Conservation (phyloP, 2,888 invertebrate species). For the Phlogophora meticulosa region DNA sequence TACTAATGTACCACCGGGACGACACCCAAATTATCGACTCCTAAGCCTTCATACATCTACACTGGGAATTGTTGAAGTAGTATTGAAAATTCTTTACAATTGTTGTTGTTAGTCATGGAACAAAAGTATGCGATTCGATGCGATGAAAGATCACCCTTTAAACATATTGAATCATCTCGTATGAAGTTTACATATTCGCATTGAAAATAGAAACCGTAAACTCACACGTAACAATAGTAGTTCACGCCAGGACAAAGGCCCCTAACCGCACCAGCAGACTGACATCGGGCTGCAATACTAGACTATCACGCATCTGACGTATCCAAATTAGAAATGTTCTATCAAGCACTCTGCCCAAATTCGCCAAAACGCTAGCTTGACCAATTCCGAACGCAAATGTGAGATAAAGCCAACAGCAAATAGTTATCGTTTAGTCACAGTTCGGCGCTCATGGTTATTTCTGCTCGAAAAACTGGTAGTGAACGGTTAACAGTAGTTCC, state of each 20-base stretch:
- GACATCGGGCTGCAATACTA: not conserved
- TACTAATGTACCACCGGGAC: constrained; percentile 33
- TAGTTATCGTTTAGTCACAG: constrained; percentile 60
- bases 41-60: not conserved
- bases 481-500: constrained; percentile 57
- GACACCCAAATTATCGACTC: constrained; percentile 13
- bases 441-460: constrained; percentile 40
- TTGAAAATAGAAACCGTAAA: constrained; percentile 2
- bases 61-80: not conserved
- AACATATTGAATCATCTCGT: not conserved
- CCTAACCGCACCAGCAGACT: not conserved
- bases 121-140: not conserved
- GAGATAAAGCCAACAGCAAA: constrained; percentile 47
- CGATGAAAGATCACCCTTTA: not conserved
- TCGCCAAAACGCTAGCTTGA: constrained; percentile 31
- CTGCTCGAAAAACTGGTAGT: constrained; percentile 49
- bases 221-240: constrained; percentile 4
- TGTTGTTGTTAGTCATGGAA: too few species aligned
- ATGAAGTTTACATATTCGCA: not conserved
- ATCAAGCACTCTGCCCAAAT: constrained; percentile 18
- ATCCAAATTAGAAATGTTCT: constrained; percentile 18
- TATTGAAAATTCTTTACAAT: not conserved
- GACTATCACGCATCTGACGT: constrained; percentile 12
- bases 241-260: constrained; percentile 3
- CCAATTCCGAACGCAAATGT: constrained; percentile 50